Base-by-base conservation (phyloP, 2,113 vertebrate species). In the Sapajus apella region DNA sequence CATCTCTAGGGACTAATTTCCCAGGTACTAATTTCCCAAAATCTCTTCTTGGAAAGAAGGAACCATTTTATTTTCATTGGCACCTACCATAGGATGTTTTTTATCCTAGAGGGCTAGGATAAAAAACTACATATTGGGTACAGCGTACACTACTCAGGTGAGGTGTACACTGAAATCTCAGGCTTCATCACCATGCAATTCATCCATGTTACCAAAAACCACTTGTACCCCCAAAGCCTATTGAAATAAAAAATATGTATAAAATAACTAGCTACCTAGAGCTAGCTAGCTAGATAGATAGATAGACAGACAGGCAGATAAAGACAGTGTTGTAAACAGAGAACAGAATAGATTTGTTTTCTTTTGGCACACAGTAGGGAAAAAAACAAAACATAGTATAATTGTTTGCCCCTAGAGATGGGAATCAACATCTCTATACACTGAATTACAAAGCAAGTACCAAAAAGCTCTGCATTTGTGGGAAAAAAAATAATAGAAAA, bases 371-470 rank as follows among this genome's bases (percentile, higher is more conserved):
- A 35, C 8, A 75, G 4, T 18, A 68, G n/a, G 47, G 32, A 32
- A 27, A 61, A 30, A 94, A 93, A 55, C 35, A 76, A 93, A 40
- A 40, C 13, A 43, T 8, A 32, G 4, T 30, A 16, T 27, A 14
- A 55, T 17, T 47, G 32, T 89, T 85, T 86, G 50, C 52, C 82
- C 85, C n/a, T 27, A 18, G 70, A 88, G 81, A 81, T 56, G 50
- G 66, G 32, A 86, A 47, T 64, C 43, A 6, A 13, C 27, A 64
- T 64, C 27, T 64, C 61, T 43, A 50, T n/a, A 61, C 47, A 16
- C 23, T 86, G 52, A 82, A 61, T 97, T 82, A 92, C 40, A 90
- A 86, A 94, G 37, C 43, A 56, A 86, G 37, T 84, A 68, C 40
- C 81, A 17, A 64, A 93, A 89, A 45, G 21, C 58, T 90, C 55